Evolutionary conservation across 2,113 vertebrate genomes (phyloP).

Genomic region (Pterophyllum scalare): DNA sequence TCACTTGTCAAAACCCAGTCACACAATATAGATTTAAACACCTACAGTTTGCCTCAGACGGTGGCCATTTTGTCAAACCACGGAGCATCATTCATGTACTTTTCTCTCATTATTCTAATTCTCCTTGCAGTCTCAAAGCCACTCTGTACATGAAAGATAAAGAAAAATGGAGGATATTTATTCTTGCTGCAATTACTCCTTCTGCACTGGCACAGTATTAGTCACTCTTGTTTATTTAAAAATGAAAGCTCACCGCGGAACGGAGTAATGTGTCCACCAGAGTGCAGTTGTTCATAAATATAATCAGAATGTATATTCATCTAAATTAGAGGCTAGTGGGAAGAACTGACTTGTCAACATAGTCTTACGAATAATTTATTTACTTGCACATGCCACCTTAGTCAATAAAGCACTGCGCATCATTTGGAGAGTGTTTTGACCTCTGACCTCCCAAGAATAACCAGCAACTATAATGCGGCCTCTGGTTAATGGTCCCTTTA

Average conservation of each 20-base stretch:
- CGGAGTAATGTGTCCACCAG: slow-evolving; percentile 25
- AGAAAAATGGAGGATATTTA: slow-evolving; percentile 59
- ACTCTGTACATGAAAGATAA: slow-evolving; percentile 69
- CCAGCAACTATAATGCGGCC: slow-evolving; percentile 51
- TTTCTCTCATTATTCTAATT: slow-evolving; percentile 66
- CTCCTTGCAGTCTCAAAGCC: slow-evolving; percentile 31
- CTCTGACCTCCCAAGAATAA: slow-evolving; percentile 54
- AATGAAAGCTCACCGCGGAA: slow-evolving; percentile 8
- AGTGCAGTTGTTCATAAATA: slow-evolving; percentile 37
- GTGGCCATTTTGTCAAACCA: slow-evolving; percentile 63
- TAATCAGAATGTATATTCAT: slow-evolving; percentile 14
- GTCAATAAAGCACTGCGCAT: slow-evolving; percentile 50
- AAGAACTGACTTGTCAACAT: neutral
- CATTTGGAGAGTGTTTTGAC: slow-evolving; percentile 46
- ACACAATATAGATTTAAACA: slow-evolving; percentile 2
- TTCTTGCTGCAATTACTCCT: slow-evolving; percentile 58
- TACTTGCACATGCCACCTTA: slow-evolving; percentile 5
- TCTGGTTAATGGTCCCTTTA: slow-evolving; percentile 63
- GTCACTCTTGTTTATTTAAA: slow-evolving; percentile 45
- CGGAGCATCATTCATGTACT: slow-evolving; percentile 50
- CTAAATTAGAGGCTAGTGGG: slow-evolving; percentile 10
- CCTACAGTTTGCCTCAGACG: slow-evolving; percentile 42
- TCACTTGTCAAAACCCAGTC: slow-evolving; percentile 31
- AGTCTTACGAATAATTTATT: neutral
- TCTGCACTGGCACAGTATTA: slow-evolving; percentile 27